Conservation (phyloP, 1,140 invertebrate genomes). For the Andrena cerasifolii region DNA sequence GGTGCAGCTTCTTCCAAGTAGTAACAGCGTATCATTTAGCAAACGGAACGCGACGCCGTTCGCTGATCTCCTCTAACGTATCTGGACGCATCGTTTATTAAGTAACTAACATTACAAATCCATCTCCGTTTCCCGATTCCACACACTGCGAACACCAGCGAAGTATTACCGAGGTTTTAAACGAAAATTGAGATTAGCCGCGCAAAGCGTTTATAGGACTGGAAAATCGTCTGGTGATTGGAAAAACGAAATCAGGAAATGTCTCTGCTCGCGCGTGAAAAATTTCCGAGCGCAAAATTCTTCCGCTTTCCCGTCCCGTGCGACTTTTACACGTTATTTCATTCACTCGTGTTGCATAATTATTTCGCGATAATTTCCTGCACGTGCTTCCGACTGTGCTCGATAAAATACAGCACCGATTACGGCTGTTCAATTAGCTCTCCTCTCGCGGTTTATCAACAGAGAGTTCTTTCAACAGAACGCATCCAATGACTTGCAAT, state of each 20-base stretch:
- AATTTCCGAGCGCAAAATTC: not conserved
- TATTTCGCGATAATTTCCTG: conserved; percentile 10
- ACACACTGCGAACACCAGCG: too few species aligned
- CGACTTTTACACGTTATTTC: not conserved
- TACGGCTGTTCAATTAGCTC: not conserved
- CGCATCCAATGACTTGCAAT: too few species aligned
- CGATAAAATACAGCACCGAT: conserved; percentile 7
- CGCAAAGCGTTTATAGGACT: not conserved
- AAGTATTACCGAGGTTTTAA: too few species aligned
- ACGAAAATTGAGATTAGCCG: not conserved
- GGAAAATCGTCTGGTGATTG: not conserved
- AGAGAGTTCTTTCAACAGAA: too few species aligned
- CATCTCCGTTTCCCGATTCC: too few species aligned
- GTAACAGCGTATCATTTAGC: too few species aligned
- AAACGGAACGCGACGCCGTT: too few species aligned
- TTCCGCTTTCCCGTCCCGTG: not conserved
- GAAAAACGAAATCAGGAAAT: not conserved
- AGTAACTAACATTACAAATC: too few species aligned
- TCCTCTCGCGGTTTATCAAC: too few species aligned
- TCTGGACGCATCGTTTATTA: too few species aligned
- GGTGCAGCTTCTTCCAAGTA: too few species aligned
- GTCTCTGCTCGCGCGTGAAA: not conserved
- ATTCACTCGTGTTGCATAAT: conserved; percentile 5
- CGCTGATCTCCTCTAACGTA: too few species aligned
- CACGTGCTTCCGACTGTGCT: conserved; percentile 1